Evolutionary conservation across 2,888 invertebrate genomes (phyloP).

Genomic region (Hedya salicella): DNA sequence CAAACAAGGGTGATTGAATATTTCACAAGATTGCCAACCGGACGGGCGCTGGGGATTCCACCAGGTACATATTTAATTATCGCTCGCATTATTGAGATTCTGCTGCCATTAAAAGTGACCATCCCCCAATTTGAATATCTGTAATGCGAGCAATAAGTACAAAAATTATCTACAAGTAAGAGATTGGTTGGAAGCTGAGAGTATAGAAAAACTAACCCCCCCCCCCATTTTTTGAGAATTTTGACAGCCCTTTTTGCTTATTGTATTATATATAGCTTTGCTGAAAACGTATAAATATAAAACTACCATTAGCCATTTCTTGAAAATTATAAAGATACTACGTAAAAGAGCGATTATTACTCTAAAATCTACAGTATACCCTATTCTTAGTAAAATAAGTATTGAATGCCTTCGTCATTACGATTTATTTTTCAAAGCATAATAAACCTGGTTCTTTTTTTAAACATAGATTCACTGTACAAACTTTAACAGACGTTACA

Average conservation of each 20-base stretch:
- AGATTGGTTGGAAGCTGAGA: no score
- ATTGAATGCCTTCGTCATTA: not conserved
- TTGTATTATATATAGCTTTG: no score
- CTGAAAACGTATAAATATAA: no score
- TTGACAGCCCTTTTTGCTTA: no score
- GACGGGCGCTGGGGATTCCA: conserved; percentile 58
- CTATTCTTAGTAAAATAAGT: not conserved
- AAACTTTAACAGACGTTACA: not conserved
- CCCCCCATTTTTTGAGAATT: no score
- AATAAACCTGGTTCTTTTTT: not conserved
- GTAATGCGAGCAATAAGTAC: no score
- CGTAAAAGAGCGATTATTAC: no score
- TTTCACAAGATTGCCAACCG: conserved; percentile 66
- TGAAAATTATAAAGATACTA: no score
- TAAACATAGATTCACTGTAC: not conserved
- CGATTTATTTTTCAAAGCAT: not conserved
- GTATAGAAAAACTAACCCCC: no score
- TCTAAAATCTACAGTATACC: no score
- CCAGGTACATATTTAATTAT: conserved; percentile 69
- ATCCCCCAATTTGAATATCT: not conserved
- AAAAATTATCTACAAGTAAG: no score
- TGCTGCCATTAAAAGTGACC: conserved; percentile 9
- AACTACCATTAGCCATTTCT: no score
- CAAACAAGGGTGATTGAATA: conserved; percentile 66
- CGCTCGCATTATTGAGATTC: conserved; percentile 51